These are phyloP conservation scores for Drosophila tristis DNA, from an alignment of 1,140 invertebrate genomes.

Conservation along the genomic window DNA sequence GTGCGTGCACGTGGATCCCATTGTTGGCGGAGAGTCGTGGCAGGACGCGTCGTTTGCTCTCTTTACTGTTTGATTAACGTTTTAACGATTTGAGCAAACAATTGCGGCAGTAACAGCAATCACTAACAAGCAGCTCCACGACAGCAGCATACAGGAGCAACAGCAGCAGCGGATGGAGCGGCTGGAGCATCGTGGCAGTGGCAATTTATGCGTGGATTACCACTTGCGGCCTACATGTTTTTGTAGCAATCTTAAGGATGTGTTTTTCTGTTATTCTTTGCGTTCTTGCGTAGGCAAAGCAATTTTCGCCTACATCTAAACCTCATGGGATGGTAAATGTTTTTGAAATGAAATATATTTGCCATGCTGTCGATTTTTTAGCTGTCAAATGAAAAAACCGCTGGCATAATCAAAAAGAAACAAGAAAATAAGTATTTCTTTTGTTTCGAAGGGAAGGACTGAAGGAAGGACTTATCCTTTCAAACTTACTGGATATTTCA, in stretches of 20 bases:
- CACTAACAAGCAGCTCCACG: slow-evolving; percentile 41
- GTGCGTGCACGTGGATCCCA: slow-evolving; percentile 36
- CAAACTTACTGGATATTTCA: too few relatives aligned
- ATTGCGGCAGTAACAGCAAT: slow-evolving; percentile 64
- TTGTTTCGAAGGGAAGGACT: too few relatives aligned
- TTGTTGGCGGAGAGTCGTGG: slow-evolving; percentile 44
- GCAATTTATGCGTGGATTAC: slow-evolving; percentile 37
- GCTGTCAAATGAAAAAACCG: slow-evolving; percentile 26
- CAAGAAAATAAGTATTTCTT: too few relatives aligned
- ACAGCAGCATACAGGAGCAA: slow-evolving; percentile 4
- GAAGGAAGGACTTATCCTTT: too few relatives aligned
- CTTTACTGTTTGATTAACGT: slow-evolving; percentile 79
- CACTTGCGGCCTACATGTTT: slow-evolving; percentile 43
- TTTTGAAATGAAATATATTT: slow-evolving; percentile 38
- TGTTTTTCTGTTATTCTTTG: slow-evolving; percentile 20
- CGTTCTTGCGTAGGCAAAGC: slow-evolving; percentile 28
- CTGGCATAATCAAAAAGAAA: background rate
- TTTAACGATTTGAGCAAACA: slow-evolving; percentile 81
- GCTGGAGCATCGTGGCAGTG: too few relatives aligned
- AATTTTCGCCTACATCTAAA: slow-evolving; percentile 35
- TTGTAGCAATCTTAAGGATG: slow-evolving; percentile 29
- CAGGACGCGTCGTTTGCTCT: slow-evolving; percentile 66
- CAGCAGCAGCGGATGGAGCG: background rate
- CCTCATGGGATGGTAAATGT: slow-evolving; percentile 26
- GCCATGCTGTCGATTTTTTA: slow-evolving; percentile 11